Evolutionary conservation across 2,888 invertebrate genomes (phyloP).

Genomic region (Synergus gifuensis): DNA sequence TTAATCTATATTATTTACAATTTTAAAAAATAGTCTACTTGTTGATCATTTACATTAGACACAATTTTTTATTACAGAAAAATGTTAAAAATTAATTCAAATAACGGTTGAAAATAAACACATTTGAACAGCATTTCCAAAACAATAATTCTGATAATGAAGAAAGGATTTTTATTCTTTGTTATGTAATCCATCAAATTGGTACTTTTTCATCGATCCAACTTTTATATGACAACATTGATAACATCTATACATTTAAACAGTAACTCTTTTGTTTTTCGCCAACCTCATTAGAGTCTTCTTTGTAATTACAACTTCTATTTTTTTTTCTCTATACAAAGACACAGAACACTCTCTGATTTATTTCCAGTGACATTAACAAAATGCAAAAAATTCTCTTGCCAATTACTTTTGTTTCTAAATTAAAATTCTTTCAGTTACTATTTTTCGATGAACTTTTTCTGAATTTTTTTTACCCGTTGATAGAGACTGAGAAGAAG

Average conservation of each 20-base stretch:
- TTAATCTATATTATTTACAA: slow-evolving; percentile 8
- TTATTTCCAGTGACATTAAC: not conserved
- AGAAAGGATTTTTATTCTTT: not conserved
- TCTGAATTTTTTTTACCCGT: too few relatives aligned
- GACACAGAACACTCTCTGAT: slow-evolving; percentile 22
- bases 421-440: not conserved
- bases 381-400: not conserved
- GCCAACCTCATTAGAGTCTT: slow-evolving; percentile 19
- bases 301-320: slow-evolving; percentile 17
- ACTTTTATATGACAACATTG: slow-evolving; percentile 41
- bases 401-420: not conserved
- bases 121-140: too few relatives aligned
- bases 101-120: not conserved
- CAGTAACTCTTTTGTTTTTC: slow-evolving; percentile 24
- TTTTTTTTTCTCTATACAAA: slow-evolving; percentile 26
- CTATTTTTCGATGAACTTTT: not conserved
- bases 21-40: not conserved
- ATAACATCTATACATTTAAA: slow-evolving; percentile 39
- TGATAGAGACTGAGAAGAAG: too few relatives aligned
- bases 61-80: not conserved
- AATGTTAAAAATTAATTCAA: not conserved
- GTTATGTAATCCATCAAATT: not conserved
- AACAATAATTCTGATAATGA: not conserved
- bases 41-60: not conserved
- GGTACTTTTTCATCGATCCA: slow-evolving; percentile 14